Evolutionary conservation across 2,797 vertebrate genomes (phyloP), one percentile per base, ranked within the genome.

Genomic region (Lepilemur ruficaudatus): DNA sequence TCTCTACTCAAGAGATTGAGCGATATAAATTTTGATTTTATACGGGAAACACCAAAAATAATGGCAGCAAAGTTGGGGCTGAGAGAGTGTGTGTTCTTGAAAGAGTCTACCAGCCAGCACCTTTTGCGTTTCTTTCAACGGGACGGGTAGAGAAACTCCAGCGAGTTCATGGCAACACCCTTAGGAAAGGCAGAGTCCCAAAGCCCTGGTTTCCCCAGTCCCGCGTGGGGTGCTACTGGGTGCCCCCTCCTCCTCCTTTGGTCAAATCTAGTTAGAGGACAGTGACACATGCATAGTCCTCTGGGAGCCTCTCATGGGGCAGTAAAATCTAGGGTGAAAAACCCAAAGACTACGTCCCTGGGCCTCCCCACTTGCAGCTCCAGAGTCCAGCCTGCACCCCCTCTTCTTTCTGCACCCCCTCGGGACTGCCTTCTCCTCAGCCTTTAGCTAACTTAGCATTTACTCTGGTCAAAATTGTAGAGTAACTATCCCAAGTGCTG

Each of bases 171-270:
- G 55, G 88, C 52, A 88, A 57, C 22, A 87, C 38, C 15, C 1
- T 4, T 55, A 41, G n/a, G 32, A 97, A 82, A 50, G 30, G 52
- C 61, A 95, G 87, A 89, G 32, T 4, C 23, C 67, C n/a, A 20
- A 30, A 43, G 76, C 30, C 61, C 93, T 4, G 30, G 17, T 78
- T n/a, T 22, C 84, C 76, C 91, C 63, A 87, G 88, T 5, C 57
- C 43, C 48, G 0, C 13, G 20, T 3, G 12, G 30, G 43, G 20
- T 61, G 7, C 43, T 4, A 3, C 25, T 1, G 0, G 13, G 13
- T 2, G 0, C 7, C 12, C 43, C 69, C 9, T 22, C 35, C 22
- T 50, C 81, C 80, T n/a, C 22, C 63, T 63, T 46, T 9, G 38
- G 79, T 50, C 35, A 22, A 23, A 5, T 55, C 69, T 52, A 9